phyloP scores from a whole-genome alignment of 2,797 vertebrate genomes.

The Spheniscus humboldti region DNA sequence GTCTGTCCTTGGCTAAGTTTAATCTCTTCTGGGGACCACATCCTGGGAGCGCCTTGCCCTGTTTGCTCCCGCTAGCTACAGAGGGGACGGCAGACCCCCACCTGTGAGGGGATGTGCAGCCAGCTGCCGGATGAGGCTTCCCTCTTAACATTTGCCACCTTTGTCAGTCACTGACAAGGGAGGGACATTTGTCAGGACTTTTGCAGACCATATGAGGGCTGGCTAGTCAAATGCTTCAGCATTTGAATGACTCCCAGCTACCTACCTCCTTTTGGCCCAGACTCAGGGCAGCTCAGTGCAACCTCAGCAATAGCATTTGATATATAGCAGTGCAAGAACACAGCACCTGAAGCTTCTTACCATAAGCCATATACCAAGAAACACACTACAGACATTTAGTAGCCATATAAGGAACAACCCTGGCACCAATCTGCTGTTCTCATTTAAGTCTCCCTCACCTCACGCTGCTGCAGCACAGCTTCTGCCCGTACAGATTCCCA shows the following conservation, averaged over 20 bases:
- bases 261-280: not conserved
- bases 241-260: not conserved
- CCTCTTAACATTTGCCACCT: fast-evolving
- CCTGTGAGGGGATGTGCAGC: fast-evolving
- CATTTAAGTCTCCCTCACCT: not conserved
- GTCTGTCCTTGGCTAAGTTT: not conserved
- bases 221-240: not conserved
- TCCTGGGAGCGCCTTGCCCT: not conserved
- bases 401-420: not conserved
- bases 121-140: not conserved
- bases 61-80: not conserved
- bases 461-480: not conserved
- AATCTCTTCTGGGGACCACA: not conserved
- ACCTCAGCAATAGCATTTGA: not conserved
- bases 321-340: not conserved
- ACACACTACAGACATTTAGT: not conserved
- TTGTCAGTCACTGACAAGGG: not conserved
- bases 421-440: not conserved
- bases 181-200: not conserved
- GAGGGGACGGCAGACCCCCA: not conserved
- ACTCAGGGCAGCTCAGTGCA: not conserved
- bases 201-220: not conserved
- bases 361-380: not conserved
- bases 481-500: not conserved
- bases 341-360: not conserved